A percentile compares a stretch with the other conserved stretches of the same genome.
Evolutionary conservation across 1,140 invertebrate genomes (phyloP).

Genomic region (Anagrus nilaparvatae): DNA sequence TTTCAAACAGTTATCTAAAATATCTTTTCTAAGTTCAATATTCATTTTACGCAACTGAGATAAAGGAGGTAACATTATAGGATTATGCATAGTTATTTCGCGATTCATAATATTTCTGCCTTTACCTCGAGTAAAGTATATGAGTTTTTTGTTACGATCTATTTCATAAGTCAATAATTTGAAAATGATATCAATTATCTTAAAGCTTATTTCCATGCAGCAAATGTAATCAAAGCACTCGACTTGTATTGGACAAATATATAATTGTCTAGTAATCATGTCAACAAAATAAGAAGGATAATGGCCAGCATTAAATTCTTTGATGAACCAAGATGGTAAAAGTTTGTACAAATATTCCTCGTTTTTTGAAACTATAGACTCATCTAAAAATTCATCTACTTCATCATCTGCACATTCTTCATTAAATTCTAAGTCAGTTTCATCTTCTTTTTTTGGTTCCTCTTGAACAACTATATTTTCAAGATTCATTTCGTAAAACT

Average conservation of each 20-base stretch:
- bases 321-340: constrained; percentile 54
- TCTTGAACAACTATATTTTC: constrained; percentile 14
- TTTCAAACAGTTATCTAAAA: constrained; percentile 39
- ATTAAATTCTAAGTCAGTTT: constrained; percentile 7
- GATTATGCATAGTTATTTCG: constrained; percentile 27
- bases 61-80: constrained; percentile 32
- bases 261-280: constrained; percentile 50
- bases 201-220: constrained; percentile 48
- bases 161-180: constrained; percentile 46
- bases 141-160: constrained; percentile 29
- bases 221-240: constrained; percentile 54
- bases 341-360: constrained; percentile 9
- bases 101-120: constrained; percentile 28
- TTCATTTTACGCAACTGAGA: constrained; percentile 29
- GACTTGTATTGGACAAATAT: constrained; percentile 61
- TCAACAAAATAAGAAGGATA: constrained; percentile 57
- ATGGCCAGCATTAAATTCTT: constrained; percentile 46
- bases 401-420: constrained; percentile 7
- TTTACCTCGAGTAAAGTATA: constrained; percentile 31
- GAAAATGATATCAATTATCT: constrained; percentile 56
- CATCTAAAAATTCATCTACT: no score
- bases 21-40: constrained; percentile 28
- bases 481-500: constrained; percentile 20
- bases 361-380: constrained; percentile 1
- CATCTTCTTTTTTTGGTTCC: constrained; percentile 18